Percentiles rank a stretch among this genome's conserved stretches.
These are phyloP conservation scores for Chrysomela aeneicollis DNA, from an alignment of 2,888 invertebrate genomes.

Conservation along the genomic window DNA sequence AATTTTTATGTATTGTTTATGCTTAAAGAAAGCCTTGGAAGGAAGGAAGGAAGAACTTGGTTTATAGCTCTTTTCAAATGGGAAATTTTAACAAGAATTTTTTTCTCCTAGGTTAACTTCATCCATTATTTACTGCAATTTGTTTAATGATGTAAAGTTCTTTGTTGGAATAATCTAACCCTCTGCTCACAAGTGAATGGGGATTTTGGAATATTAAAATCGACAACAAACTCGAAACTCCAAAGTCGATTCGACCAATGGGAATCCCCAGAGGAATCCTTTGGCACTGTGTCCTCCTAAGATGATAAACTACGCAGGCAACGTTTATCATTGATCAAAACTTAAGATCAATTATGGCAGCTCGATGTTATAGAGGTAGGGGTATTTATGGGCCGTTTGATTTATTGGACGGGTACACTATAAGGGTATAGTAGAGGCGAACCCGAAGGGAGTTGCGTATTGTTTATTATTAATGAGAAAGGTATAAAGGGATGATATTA, in stretches of 20 bases:
- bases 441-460: slow-evolving; percentile 5
- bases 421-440: background rate
- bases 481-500: slow-evolving; percentile 5
- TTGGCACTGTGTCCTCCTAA: slow-evolving; percentile 8
- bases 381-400: slow-evolving; percentile 11
- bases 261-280: slow-evolving; percentile 13
- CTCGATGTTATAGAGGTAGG: slow-evolving; percentile 5
- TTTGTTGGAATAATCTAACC: too few relatives aligned
- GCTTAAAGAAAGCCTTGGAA: too few relatives aligned
- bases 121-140: too few relatives aligned
- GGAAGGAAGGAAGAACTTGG: too few relatives aligned
- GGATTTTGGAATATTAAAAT: too few relatives aligned
- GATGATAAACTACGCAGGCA: slow-evolving; percentile 20
- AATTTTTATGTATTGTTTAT: too few relatives aligned
- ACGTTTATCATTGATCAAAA: slow-evolving; percentile 25
- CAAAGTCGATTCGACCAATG: background rate
- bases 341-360: slow-evolving; percentile 23
- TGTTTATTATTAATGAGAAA: slow-evolving; percentile 5
- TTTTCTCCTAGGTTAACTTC: too few relatives aligned
- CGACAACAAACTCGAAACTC: background rate
- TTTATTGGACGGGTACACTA: slow-evolving; percentile 14
- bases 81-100: too few relatives aligned
- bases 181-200: too few relatives aligned
- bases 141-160: too few relatives aligned
- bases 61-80: too few relatives aligned